These are phyloP conservation scores for Luperina nickerlii DNA, from an alignment of 2,888 invertebrate species.

Conservation along the genomic window DNA sequence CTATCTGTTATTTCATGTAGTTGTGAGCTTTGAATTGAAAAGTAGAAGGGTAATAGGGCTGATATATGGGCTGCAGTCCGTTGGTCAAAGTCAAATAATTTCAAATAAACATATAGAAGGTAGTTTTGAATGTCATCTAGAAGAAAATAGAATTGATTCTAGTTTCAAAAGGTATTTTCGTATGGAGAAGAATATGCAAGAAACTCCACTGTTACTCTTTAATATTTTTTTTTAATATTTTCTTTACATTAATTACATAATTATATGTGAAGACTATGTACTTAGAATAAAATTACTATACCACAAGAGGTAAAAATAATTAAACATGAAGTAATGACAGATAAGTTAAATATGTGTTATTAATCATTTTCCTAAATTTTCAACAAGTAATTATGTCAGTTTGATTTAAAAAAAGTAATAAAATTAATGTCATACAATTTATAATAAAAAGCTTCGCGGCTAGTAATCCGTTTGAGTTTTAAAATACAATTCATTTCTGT, in stretches of 20 bases:
- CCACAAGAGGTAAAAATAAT: not conserved
- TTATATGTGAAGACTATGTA: not conserved
- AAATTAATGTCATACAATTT: not conserved
- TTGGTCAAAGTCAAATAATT: not conserved
- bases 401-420: too few species aligned
- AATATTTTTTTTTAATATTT: not conserved
- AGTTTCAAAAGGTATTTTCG: not conserved
- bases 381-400: too few species aligned
- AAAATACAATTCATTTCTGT: not conserved
- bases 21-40: not conserved
- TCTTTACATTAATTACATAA: not conserved
- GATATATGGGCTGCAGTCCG: not conserved
- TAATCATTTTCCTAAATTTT: too few species aligned
- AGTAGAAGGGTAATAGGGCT: not conserved
- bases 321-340: not conserved
- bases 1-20: conserved; percentile 3
- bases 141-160: not conserved
- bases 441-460: not conserved
- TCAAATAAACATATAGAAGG: not conserved
- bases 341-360: too few species aligned
- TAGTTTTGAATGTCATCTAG: not conserved
- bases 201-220: not conserved
- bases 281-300: not conserved
- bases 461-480: not conserved
- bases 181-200: not conserved